Conservation (phyloP, 2,797 vertebrate genomes). For the Poeciliopsis paucimaculata region DNA sequence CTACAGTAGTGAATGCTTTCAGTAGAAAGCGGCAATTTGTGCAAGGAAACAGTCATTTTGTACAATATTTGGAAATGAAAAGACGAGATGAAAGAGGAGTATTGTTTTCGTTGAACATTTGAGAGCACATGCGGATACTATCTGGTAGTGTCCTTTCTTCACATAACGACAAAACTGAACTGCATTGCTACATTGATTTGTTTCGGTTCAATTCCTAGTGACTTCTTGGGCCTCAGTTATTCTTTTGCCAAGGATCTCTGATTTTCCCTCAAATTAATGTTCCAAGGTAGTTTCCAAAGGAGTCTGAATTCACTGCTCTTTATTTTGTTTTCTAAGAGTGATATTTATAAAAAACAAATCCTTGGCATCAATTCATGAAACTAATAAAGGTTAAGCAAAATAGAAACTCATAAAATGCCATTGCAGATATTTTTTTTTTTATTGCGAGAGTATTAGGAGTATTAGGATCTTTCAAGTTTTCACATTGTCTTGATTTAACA, state of each 20-base stretch:
- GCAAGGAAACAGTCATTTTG: slow-evolving; percentile 16
- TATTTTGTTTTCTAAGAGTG: neutral
- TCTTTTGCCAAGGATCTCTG: neutral
- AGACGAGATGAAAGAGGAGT: slow-evolving; percentile 5
- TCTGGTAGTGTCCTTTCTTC: slow-evolving; percentile 10
- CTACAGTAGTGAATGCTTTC: slow-evolving; percentile 16
- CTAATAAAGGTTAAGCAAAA: neutral
- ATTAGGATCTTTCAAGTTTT: neutral
- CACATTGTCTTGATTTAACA: slow-evolving; percentile 16
- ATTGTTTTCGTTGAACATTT: neutral
- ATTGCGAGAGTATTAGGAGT: neutral
- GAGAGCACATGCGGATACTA: neutral
- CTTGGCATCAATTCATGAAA: neutral
- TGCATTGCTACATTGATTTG: slow-evolving; percentile 1
- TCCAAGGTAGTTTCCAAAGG: neutral
- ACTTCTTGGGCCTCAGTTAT: slow-evolving; percentile 4
- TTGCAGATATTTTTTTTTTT: neutral
- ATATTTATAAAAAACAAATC: neutral
- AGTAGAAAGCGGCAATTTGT: slow-evolving; percentile 29
- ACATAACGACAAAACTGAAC: neutral
- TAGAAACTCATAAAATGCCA: neutral
- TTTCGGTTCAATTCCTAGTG: slow-evolving; percentile 9
- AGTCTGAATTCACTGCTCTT: neutral
- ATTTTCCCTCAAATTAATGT: neutral
- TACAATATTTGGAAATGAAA: neutral